A percentile compares a stretch with the other conserved stretches of the same genome.
Conservation (phyloP, 1,140 invertebrate species). For the Brachionus plicatilis region DNA sequence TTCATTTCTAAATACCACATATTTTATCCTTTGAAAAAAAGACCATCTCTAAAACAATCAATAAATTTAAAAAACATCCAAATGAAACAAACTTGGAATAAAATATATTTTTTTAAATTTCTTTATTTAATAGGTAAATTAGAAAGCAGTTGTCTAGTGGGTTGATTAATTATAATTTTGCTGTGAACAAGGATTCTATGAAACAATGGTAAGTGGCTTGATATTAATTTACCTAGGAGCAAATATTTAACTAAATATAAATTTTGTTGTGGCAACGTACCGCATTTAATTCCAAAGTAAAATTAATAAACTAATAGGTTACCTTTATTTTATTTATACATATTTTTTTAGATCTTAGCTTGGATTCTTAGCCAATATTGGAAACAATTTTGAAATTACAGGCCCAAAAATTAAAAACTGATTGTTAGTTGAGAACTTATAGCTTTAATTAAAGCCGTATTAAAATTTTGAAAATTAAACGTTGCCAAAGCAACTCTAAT, state of each 20-base stretch:
- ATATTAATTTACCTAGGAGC: not conserved
- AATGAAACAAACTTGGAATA: not conserved
- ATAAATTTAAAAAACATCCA: not conserved
- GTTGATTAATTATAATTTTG: not conserved
- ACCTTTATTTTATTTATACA: not conserved
- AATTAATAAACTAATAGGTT: not conserved
- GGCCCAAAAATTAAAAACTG: not conserved
- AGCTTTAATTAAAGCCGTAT: not conserved
- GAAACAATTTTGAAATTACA: not conserved
- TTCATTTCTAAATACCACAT: not conserved
- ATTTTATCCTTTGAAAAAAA: not conserved
- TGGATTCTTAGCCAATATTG: not conserved
- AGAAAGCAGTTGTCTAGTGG: not conserved
- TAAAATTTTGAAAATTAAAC: not conserved
- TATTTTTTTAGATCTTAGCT: not conserved
- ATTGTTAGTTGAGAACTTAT: not conserved
- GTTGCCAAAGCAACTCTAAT: not conserved
- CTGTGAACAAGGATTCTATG: not conserved
- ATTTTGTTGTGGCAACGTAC: not conserved
- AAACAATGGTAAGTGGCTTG: not conserved
- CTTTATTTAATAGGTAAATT: not conserved
- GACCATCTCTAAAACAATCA: not conserved
- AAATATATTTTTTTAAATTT: not conserved
- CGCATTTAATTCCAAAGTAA: not conserved
- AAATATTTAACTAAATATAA: not conserved